Percentiles rank a stretch among this genome's conserved stretches.
Evolutionary conservation across 2,888 invertebrate genomes (phyloP).

Genomic region (Bruchidius siliquastri): DNA sequence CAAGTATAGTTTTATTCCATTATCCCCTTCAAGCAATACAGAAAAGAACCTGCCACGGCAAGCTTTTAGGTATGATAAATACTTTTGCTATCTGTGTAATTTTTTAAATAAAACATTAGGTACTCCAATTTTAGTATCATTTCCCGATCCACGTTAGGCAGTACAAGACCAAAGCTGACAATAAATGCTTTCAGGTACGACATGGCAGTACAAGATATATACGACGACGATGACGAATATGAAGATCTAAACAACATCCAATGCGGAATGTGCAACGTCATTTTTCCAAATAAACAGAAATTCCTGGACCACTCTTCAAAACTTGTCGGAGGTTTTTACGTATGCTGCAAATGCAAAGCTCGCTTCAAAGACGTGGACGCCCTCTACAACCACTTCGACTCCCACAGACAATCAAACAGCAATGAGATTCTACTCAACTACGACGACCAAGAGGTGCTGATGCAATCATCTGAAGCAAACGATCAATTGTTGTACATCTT

Average conservation of each 20-base stretch:
- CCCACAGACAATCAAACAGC: conserved; percentile 28
- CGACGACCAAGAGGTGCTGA: conserved; percentile 32
- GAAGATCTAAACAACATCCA: conserved; percentile 22
- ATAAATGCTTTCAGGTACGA: conserved; percentile 39
- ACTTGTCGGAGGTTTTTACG: conserved; percentile 33
- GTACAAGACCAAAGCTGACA: neutral
- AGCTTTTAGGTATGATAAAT: no score
- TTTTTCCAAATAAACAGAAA: conserved; percentile 37
- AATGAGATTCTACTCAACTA: conserved; percentile 29
- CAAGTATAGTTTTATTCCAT: no score
- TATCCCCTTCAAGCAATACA: no score
- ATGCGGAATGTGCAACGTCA: conserved; percentile 40
- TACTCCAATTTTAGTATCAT: neutral
- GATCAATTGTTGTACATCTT: conserved; percentile 41
- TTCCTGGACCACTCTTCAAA: conserved; percentile 40
- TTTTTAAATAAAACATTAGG: neutral
- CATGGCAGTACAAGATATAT: conserved; percentile 30
- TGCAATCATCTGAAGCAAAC: conserved; percentile 24
- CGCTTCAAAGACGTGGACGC: conserved; percentile 34
- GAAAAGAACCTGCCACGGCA: no score
- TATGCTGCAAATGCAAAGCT: conserved; percentile 40
- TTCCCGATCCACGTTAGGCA: neutral
- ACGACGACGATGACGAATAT: neutral
- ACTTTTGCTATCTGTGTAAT: no score
- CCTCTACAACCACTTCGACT: conserved; percentile 41